Evolutionary conservation across 1,140 invertebrate genomes (phyloP), one percentile per base, ranked within the genome.

Genomic region (Drosophila varians): DNA sequence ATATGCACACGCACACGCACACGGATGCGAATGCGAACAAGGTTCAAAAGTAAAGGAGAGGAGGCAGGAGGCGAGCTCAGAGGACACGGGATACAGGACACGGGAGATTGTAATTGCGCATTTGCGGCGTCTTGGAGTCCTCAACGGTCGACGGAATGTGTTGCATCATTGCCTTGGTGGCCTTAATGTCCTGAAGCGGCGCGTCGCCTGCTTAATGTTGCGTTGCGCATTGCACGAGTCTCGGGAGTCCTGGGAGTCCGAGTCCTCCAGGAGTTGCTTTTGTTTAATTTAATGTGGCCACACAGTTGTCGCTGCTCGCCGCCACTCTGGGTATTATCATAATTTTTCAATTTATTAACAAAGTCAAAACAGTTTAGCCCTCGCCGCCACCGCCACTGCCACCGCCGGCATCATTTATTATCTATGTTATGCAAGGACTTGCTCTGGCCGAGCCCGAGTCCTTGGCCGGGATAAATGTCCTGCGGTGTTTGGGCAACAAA

Each of bases 341-440:
- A 86, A 86, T 87, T 86, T 82, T 86, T 82, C 82, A 88, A 86
- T 86, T 86, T 86, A 86, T 86, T 86, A 86, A 86, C 82, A 86
- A 86, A 86, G 82, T 86, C 82, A 86, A 86, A 86, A 86, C 82
- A 86, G 82, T 86, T 86, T 86, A 87, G 82, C 57, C 70, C 40
- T 42, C 51, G 36, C 28, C 23, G 11, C 42, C 25, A n/a, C 16
- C 21, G 7, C 48, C 54, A 26, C n/a, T n/a, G n/a, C 14, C 75
- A 45, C 61, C 58, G 47, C 47, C 5, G 16, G 38, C 16, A 42
- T 87, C 82, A 88, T 86, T 88, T 86, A 87, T 86, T 87, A 87
- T 86, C 62, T 58, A 51, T 53, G 66, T 48, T 77, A 76, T 69
- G 74, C 74, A 72, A 61, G 72, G 55, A 71, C 60, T 46, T 14